Evolutionary conservation across 2,888 invertebrate genomes (phyloP).

Genomic region (Rhodophaea formosa): DNA sequence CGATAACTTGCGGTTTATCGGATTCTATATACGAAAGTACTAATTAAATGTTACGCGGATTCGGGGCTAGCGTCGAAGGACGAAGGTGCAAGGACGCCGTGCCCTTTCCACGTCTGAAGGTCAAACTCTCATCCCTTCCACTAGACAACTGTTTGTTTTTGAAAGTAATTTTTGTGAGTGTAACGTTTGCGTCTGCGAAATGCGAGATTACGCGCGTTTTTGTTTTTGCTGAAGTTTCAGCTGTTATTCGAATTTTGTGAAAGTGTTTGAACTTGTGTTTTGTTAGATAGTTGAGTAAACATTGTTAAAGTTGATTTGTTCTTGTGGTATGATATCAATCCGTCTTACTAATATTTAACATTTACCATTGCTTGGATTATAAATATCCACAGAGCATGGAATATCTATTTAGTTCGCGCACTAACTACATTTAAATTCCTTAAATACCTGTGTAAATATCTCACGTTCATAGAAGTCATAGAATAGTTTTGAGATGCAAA

Average conservation of each 20-base stretch:
- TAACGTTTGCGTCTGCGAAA: neutral
- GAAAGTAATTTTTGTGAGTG: slow-evolving; percentile 9
- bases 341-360: neutral
- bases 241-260: neutral
- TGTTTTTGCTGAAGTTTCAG: slow-evolving; percentile 5
- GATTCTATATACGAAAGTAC: slow-evolving; percentile 5
- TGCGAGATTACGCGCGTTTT: neutral
- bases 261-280: neutral
- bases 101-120: slow-evolving; percentile 28
- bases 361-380: too few species aligned
- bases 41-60: slow-evolving; percentile 16
- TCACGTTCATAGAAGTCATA: too few species aligned
- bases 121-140: slow-evolving; percentile 17
- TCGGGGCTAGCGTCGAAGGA: slow-evolving; percentile 24
- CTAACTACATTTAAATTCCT: too few species aligned
- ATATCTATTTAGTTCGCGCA: too few species aligned
- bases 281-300: neutral
- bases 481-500: too few species aligned
- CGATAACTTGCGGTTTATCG: slow-evolving; percentile 12
- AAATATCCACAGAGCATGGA: too few species aligned
- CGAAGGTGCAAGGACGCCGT: slow-evolving; percentile 27
- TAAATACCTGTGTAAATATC: too few species aligned
- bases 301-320: neutral
- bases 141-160: slow-evolving; percentile 11
- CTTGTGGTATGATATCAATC: neutral